phyloP scores from a whole-genome alignment of 2,888 invertebrate genomes.

The Megamerina dolium region DNA sequence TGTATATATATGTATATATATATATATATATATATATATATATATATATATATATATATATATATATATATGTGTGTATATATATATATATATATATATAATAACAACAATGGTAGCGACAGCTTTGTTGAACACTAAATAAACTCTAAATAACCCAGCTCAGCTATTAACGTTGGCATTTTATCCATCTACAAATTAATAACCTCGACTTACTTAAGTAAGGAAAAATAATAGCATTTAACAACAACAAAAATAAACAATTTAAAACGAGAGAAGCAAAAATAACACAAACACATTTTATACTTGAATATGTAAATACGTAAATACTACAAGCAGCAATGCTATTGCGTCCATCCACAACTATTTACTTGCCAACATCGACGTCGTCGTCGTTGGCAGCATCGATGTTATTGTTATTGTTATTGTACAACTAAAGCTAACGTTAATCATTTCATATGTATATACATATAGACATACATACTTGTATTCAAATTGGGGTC shows the following conservation, averaged over 20 bases:
- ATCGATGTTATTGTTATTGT: neutral
- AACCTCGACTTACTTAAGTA: conserved; percentile 6
- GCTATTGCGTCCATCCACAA: neutral
- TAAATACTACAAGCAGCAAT: neutral
- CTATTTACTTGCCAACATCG: neutral
- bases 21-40: neutral
- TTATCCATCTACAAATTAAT: conserved; percentile 9
- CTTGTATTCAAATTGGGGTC: conserved; percentile 24
- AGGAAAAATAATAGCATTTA: neutral
- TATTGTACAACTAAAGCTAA: too few relatives aligned
- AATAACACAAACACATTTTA: neutral
- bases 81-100: conserved; percentile 2
- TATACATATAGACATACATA: too few relatives aligned
- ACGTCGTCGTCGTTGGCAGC: conserved; percentile 1
- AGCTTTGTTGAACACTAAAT: conserved; percentile 1
- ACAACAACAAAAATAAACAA: neutral
- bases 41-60: neutral
- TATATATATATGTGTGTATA: neutral
- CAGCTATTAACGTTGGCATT: too few relatives aligned
- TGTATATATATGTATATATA: too few relatives aligned
- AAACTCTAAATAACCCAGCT: too few relatives aligned
- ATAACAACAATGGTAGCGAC: conserved; percentile 4
- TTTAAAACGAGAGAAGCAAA: neutral
- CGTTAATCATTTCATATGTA: too few relatives aligned
- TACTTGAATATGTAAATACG: neutral